phyloP scores from a whole-genome alignment of 2,113 vertebrate genomes.

The Cichladusa arquata region DNA sequence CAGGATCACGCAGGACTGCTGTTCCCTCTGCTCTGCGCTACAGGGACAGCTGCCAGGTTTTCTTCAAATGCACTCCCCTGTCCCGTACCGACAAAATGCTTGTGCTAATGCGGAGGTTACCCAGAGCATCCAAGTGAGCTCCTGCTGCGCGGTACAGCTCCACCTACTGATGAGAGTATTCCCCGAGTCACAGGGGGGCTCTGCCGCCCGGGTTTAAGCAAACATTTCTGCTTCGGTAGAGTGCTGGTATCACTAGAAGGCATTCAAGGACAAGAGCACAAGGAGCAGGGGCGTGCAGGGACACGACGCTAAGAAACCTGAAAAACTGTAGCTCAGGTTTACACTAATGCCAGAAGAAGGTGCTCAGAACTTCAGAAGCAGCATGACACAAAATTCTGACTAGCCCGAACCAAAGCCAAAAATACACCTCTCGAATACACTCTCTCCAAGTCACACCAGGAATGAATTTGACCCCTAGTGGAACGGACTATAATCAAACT shows the following conservation, averaged over 20 bases:
- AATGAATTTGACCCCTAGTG: neutral
- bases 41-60: neutral
- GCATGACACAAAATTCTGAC: neutral
- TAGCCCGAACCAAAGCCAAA: neutral
- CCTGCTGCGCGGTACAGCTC: neutral
- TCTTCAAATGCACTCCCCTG: neutral
- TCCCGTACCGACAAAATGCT: neutral
- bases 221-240: neutral
- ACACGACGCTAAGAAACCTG: neutral
- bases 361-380: neutral
- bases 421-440: neutral
- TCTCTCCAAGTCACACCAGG: neutral
- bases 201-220: neutral
- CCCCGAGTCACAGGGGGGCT: neutral
- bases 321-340: neutral
- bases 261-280: neutral
- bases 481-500: neutral
- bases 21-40: neutral
- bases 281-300: neutral
- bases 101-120: neutral
- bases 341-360: neutral
- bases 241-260: neutral
- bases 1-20: neutral
- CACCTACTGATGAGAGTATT: neutral
- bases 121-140: accelerated